Conservation (phyloP, 2,797 vertebrate genomes). For the Ctenopoma multispine region DNA sequence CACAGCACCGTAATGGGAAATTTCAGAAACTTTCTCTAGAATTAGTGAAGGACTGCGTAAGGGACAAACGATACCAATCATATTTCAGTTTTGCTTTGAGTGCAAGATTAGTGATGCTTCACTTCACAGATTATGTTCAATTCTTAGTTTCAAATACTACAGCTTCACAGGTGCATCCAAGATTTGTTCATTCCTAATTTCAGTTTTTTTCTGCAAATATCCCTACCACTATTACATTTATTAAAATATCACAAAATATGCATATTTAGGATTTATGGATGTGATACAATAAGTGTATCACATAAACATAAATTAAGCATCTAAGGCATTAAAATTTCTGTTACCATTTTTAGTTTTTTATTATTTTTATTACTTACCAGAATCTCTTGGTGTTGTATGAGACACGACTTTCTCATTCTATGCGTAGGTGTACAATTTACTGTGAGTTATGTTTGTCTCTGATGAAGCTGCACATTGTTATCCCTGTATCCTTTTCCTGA, state of each 20-base stretch:
- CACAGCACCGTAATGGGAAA: constrained; percentile 20
- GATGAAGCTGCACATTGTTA: constrained; percentile 21
- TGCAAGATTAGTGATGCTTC: constrained; percentile 67
- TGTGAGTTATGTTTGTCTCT: constrained; percentile 42
- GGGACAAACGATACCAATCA: constrained; percentile 64
- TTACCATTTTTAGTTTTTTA: neutral
- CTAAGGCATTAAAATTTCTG: constrained; percentile 4
- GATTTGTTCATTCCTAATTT: constrained; percentile 67
- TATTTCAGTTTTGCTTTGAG: constrained; percentile 57
- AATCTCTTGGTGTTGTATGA: neutral
- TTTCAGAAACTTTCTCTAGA: constrained; percentile 43
- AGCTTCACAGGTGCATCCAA: constrained; percentile 77
- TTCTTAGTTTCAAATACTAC: constrained; percentile 66
- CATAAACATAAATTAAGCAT: constrained; percentile 14
- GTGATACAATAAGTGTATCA: constrained; percentile 11
- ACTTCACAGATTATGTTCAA: constrained; percentile 68
- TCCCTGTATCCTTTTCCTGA: constrained; percentile 23
- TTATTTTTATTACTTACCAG: neutral
- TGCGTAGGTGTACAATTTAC: constrained; percentile 14
- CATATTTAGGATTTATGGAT: constrained; percentile 30
- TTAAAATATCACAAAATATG: constrained; percentile 42
- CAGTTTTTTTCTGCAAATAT: constrained; percentile 43
- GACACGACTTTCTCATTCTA: constrained; percentile 5
- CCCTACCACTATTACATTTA: constrained; percentile 46
- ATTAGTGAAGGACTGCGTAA: constrained; percentile 42